Base-by-base conservation (phyloP, 2,113 vertebrate species). In the Amphiprion ocellaris region DNA sequence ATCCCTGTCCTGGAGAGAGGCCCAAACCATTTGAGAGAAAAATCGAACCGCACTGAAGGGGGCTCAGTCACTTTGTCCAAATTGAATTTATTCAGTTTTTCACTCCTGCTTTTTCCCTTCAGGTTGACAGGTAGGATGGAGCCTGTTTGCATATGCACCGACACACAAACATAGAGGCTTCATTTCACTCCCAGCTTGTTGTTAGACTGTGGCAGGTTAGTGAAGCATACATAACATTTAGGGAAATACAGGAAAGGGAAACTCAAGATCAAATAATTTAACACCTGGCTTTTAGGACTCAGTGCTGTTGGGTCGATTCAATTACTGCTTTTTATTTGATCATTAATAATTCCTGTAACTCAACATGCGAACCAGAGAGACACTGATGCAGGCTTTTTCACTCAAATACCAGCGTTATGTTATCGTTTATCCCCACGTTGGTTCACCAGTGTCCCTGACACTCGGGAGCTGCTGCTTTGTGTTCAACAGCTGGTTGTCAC, bases 1-100 rank as follows among this genome's bases (percentile, higher is more conserved):
- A 84, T 75, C 53, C 39, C 1, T 60, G 59, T 53, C 69, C 61
- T 76, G 68, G 59, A 86, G 23, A 26, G 12, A 21, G 17, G 41
- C 65, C 37, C 10, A 3, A 28, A 46, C 17, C 68, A 60, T 67
- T 28, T 77, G 24, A 68, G 15, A n/a, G 10, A 65, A 46, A 55
- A 19, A 49, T 16, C 0, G 70, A 63, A 68, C 80, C 5, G 4
- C 30, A 50, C 16, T 4, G 8, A 41, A 0, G 3, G 9, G 28
- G 5, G 24, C 26, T 11, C 28, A 67, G 19, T 61, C 12, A 39
- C 46, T 82, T 44, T 11, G 11, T 53, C 1, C 5, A 41, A 59
- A 49, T 24, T 47, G 9, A 12, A 10, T 73, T 39, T 16, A 5
- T 26, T 67, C 4, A 19, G 2, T 66, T 26, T 60, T 62, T 14